Conservation (phyloP, 2,113 vertebrate species). For the Felis chaus region DNA sequence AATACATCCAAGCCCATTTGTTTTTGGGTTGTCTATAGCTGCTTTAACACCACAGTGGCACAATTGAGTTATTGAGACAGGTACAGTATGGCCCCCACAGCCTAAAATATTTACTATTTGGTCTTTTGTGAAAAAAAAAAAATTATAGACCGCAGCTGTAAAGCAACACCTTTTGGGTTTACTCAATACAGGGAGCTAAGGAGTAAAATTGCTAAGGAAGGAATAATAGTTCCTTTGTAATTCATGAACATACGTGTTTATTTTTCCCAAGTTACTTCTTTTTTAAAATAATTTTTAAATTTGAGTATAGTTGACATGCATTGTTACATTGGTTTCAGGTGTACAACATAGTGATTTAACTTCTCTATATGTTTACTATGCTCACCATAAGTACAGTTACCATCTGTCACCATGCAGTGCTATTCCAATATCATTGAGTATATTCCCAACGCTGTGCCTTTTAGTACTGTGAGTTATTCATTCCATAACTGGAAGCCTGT, state of each 20-base stretch:
- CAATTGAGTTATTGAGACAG: background rate
- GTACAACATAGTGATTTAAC: background rate
- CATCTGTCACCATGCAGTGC: background rate
- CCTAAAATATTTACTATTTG: slow-evolving; percentile 1
- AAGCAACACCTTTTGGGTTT: background rate
- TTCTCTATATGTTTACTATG: background rate
- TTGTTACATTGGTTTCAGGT: background rate
- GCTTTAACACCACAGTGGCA: background rate
- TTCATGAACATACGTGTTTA: background rate
- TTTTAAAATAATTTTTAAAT: background rate
- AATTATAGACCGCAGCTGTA: background rate
- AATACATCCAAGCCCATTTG: background rate
- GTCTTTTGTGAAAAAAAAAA: background rate
- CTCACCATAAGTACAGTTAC: background rate
- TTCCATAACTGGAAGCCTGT: background rate
- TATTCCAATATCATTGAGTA: background rate
- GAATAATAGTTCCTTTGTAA: background rate
- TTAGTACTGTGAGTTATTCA: background rate
- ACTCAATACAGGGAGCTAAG: background rate
- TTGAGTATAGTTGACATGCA: background rate
- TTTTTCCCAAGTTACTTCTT: slow-evolving; percentile 42
- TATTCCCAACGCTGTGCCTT: background rate
- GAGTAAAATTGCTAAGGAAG: background rate
- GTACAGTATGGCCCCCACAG: background rate
- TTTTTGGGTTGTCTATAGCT: background rate